These are phyloP conservation scores for Linnaemya vulpina DNA, from an alignment of 2,888 invertebrate genomes.

Conservation along the genomic window DNA sequence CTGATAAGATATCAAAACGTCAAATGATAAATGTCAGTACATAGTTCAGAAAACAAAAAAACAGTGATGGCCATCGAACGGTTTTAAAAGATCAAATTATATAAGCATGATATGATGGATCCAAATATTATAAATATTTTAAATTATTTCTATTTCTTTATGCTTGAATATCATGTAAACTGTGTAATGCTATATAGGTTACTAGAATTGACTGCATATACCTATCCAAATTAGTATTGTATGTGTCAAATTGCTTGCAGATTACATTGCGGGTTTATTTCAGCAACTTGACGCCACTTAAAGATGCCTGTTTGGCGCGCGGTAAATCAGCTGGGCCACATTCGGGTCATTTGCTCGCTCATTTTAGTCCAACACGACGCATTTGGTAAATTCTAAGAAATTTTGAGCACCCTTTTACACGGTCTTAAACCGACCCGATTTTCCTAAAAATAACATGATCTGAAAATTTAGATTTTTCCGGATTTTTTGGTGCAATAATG, in stretches of 20 bases:
- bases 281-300: constrained; percentile 55
- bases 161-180: neutral
- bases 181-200: neutral
- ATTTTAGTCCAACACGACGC: constrained; percentile 71
- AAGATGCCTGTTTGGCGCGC: constrained; percentile 74
- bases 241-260: neutral
- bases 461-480: constrained; percentile 74
- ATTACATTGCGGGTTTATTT: neutral
- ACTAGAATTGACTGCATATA: neutral
- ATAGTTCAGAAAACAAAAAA: constrained; percentile 60
- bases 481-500: constrained; percentile 77
- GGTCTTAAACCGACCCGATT: constrained; percentile 65
- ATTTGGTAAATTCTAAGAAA: constrained; percentile 71
- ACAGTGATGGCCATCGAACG: constrained; percentile 40
- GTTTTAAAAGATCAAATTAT: neutral
- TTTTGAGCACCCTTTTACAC: constrained; percentile 60
- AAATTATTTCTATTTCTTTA: neutral
- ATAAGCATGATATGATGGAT: neutral
- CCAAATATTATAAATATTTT: too few relatives aligned
- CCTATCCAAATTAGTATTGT: neutral
- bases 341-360: constrained; percentile 72
- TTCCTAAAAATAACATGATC: constrained; percentile 70
- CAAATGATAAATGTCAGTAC: constrained; percentile 57
- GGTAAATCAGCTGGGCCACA: constrained; percentile 73
- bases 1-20: constrained; percentile 47